A percentile compares a stretch with the other conserved stretches of the same genome.
Evolutionary conservation across 2,113 vertebrate genomes (phyloP).

Genomic region (Amphilophus citrinellus): DNA sequence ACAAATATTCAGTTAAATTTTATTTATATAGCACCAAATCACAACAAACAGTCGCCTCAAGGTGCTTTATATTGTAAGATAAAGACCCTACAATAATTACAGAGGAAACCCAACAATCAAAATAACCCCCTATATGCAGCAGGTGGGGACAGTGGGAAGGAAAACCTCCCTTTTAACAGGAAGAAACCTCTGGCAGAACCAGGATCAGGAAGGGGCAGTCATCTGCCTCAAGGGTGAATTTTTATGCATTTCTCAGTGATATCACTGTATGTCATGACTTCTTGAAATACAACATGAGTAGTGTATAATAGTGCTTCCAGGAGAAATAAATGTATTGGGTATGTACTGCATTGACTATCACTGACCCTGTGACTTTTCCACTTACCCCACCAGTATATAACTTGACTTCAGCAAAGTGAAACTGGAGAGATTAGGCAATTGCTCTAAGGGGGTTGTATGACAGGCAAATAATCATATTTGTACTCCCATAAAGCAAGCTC

Average conservation of each 20-base stretch:
- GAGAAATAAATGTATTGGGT: conserved; percentile 1
- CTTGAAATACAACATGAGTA: neutral
- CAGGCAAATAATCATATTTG: conserved; percentile 1
- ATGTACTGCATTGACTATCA: neutral
- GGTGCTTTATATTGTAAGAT: too few species aligned
- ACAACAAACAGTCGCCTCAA: too few species aligned
- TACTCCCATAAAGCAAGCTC: neutral
- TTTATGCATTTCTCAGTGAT: neutral
- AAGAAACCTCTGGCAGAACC: too few species aligned
- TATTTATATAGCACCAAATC: too few species aligned
- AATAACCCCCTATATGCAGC: too few species aligned
- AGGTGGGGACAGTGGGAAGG: too few species aligned
- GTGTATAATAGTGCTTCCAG: neutral
- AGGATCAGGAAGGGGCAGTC: too few species aligned
- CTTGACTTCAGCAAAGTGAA: neutral
- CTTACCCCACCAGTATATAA: neutral
- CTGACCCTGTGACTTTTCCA: neutral
- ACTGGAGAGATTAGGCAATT: neutral
- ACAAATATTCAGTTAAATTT: neutral
- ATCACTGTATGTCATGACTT: neutral
- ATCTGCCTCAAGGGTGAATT: too few species aligned
- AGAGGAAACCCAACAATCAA: too few species aligned
- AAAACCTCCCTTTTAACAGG: too few species aligned
- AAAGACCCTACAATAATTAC: too few species aligned
- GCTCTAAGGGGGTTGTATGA: neutral